A percentile compares a stretch with the other conserved stretches of the same genome.
These are phyloP conservation scores for Connochaetes taurinus DNA, from an alignment of 2,113 vertebrate genomes.

Conservation along the genomic window DNA sequence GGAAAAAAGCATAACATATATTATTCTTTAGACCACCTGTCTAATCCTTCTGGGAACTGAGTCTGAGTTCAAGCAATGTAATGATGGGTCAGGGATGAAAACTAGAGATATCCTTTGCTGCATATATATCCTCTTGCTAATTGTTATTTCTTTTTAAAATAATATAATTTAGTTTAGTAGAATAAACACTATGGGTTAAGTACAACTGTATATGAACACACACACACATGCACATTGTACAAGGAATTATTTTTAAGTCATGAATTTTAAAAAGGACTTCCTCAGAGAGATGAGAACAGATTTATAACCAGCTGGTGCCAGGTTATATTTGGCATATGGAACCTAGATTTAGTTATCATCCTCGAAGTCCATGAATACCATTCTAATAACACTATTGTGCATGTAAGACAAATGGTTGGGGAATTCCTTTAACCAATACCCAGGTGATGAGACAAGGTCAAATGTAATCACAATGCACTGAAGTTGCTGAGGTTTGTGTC, in stretches of 20 bases:
- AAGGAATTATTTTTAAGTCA: conserved; percentile 73
- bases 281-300: conserved; percentile 77
- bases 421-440: conserved; percentile 71
- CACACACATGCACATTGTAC: neutral
- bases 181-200: neutral
- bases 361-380: conserved; percentile 75
- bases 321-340: conserved; percentile 81
- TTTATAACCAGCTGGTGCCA: conserved; percentile 80
- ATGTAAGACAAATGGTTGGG: conserved; percentile 68
- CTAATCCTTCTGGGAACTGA: neutral
- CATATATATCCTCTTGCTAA: neutral
- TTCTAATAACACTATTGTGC: conserved; percentile 62
- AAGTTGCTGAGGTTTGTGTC: conserved; percentile 5
- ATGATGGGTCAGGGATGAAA: neutral
- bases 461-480: neutral
- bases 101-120: neutral
- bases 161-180: neutral
- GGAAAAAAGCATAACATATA: neutral
- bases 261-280: conserved; percentile 79
- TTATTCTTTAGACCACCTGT: neutral
- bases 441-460: conserved; percentile 57
- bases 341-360: conserved; percentile 77
- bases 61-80: neutral
- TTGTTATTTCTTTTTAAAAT: neutral
- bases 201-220: neutral